Evolutionary conservation across 1,140 invertebrate genomes (phyloP).

Genomic region (Platyscapa corneri): DNA sequence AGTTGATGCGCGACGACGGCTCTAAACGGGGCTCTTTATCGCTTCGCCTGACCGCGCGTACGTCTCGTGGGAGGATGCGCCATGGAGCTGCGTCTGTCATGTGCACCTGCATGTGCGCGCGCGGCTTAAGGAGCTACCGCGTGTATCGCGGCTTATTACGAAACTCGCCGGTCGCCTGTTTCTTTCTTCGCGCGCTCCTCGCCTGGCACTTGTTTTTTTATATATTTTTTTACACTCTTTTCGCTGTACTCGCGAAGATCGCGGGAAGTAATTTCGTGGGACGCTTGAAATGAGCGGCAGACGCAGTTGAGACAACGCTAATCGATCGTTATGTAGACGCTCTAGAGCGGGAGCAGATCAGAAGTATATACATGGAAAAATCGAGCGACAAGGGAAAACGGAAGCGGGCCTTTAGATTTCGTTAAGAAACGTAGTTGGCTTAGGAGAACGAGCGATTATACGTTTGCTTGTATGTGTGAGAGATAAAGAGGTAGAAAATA

Average conservation of each 20-base stretch:
- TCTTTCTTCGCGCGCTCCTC: not conserved
- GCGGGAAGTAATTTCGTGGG: not conserved
- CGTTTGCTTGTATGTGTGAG: not conserved
- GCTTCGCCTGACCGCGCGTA: not conserved
- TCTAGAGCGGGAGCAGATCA: not conserved
- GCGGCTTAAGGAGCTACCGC: not conserved
- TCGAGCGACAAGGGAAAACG: not conserved
- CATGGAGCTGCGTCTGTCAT: not conserved
- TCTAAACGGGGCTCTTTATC: no score
- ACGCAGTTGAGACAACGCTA: not conserved
- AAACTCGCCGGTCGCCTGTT: constrained; percentile 25
- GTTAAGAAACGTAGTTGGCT: no score
- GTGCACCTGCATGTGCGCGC: constrained; percentile 6
- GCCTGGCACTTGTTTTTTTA: not conserved
- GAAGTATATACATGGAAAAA: not conserved
- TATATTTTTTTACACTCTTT: no score
- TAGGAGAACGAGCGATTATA: not conserved
- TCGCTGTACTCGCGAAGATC: no score
- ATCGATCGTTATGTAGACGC: not conserved
- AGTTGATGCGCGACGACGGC: not conserved
- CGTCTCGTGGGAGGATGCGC: no score
- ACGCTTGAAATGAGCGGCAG: not conserved
- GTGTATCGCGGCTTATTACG: constrained; percentile 25
- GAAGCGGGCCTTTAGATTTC: not conserved
- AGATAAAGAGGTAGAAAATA: not conserved